Base-by-base conservation (phyloP, 2,113 vertebrate genomes). In the Murina feae region DNA sequence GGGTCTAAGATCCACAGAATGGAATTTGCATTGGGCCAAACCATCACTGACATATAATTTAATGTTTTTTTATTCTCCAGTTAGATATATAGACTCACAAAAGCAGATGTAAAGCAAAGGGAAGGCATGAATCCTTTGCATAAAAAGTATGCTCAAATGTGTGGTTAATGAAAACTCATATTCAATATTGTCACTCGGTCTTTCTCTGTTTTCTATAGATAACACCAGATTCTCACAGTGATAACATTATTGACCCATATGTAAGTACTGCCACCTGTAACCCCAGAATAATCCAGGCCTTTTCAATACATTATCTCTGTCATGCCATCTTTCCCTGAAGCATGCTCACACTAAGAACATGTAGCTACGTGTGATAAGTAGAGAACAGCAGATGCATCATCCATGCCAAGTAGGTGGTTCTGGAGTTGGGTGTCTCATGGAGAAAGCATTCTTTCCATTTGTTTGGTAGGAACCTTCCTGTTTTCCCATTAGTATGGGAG, bases 191-290 rank as follows among this genome's bases (percentile, higher is more conserved):
- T 89, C 84, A 82, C 25, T 81, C 32, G 35, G 9, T 78, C 63
- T 90, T 95, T 95, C 49, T 93, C 51, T 83, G 35, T 91, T 94
- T 96, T 86, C 74, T 42, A 7, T 55, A 76, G 90, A 86, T 0
- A 39, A 79, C 1, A 47, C 39, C 2, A 44, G 4, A 42, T 8
- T 16, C 13, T 72, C 5, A 18, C 39, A n/a, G 37, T 2, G 16
- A 32, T 60, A 28, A 32, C 6, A 25, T 4, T 42, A 44, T 1
- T 69, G 28, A 91, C 21, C 39, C 75, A 4, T 42, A 4, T 20
- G 96, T 96, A 93, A 97, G 96, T 96, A 93, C 4, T 51, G 32
- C 39, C 16, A 21, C 14, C 69, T 63, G 2, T 35, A n/a, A 55
- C 25, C 60, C 30, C 35, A 60, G 23, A 58, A 58, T 30, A 51